Evolutionary conservation across 2,797 vertebrate genomes (phyloP).

Genomic region (Garrulus glandarius): DNA sequence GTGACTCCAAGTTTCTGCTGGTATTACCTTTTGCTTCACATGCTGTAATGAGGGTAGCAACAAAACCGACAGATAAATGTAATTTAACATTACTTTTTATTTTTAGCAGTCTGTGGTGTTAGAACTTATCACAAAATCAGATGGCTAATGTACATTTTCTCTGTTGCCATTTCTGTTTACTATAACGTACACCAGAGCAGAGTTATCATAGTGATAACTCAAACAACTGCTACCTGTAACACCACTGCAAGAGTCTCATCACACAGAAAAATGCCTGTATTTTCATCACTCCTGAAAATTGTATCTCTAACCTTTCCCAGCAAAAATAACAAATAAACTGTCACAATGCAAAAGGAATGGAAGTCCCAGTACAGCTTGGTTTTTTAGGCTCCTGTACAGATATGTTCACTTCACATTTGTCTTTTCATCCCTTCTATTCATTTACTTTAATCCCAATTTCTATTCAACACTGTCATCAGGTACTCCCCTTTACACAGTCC

Average conservation of each 20-base stretch:
- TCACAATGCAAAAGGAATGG: neutral
- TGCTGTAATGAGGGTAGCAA: neutral
- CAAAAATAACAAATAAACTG: neutral
- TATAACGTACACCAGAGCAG: neutral
- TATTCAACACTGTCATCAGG: neutral
- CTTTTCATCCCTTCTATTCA: neutral
- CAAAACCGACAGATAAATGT: neutral
- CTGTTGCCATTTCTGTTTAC: neutral
- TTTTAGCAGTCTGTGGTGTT: neutral
- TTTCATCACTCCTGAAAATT: neutral
- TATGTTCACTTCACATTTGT: neutral
- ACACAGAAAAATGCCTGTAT: neutral
- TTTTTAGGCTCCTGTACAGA: neutral
- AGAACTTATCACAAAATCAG: neutral
- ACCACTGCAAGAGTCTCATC: neutral
- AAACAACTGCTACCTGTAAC: neutral
- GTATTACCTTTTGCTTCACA: neutral
- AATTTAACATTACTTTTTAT: neutral
- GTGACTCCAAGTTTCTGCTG: neutral
- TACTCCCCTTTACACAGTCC: neutral
- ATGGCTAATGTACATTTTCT: neutral
- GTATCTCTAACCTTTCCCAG: neutral
- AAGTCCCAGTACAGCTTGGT: neutral
- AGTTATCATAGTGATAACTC: neutral
- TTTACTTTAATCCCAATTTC: neutral